Base-by-base conservation (phyloP, 2,797 vertebrate genomes). In the Taenioides sp. region DNA sequence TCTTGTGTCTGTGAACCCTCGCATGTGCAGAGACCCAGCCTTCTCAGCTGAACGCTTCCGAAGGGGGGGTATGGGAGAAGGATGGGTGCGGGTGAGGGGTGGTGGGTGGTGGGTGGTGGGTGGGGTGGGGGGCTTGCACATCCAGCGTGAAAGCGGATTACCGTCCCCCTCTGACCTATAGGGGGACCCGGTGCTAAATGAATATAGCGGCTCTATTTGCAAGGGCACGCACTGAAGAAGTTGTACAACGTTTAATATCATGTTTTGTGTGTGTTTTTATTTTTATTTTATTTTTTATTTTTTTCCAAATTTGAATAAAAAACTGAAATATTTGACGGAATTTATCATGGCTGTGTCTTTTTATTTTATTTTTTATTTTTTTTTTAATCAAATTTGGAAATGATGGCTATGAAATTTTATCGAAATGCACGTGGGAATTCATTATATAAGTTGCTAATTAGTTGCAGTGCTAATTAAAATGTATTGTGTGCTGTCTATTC, bases 141-240 rank as follows among this genome's bases (percentile, higher is more conserved):
- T 83, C 80, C 88, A 88, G 80, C 88, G 88, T 93, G 91, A 91
- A 93, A 93, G 73, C 66, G 88, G 91, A 92, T 93, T 90, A 90
- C 91, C 89, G 87, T 82, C 80, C 65, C 79, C 86, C 82, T 84
- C 79, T 86, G 87, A 91, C 89, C 88, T 89, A 86, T 86, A 84
- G 85, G 71, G 84, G 84, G 84, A 88, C 85, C 84, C 81, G 72
- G 79, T 72, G 84, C 78, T 87, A 83, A 87, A 89, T 90, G 82
- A 87, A 86, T 90, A 86, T 80, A 87, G 88, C 81, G 77, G 80
- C 87, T 79, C 84, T 82, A 90, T 82, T 85, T 70, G 84, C 31
- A 22, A 22, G 47, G 47, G 40, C 23, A 7, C 49, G 25, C 40
- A 64, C 7, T 23, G 52, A 22, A 58, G 7, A 17, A 17, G 57